Evolutionary conservation across 2,797 vertebrate species (phyloP), one percentile per base, ranked within the genome.

Genomic region (Okamejei kenojei): DNA sequence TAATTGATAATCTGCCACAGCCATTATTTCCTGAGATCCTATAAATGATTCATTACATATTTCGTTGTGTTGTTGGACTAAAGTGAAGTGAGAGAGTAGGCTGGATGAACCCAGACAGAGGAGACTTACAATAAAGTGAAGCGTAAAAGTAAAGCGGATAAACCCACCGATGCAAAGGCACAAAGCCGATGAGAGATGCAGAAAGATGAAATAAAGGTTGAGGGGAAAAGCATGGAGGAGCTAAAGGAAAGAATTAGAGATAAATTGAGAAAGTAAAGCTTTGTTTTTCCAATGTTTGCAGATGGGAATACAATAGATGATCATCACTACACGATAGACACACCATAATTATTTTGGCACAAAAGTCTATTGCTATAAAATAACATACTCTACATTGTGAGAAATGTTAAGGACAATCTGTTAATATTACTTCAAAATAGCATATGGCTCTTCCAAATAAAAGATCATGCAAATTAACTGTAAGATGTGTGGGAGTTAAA

Each of bases 391-490:
- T 88, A 63, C 35, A 88, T 63, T 9, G 61, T 88, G 84, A 9
- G 63, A n/a, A 88, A 35, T 10, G n/a, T 88, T 88, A 35, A 19
- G 84, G 61, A 7, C 32, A 32, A 21, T 32, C 84, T 32, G 84
- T 88, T 88, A 35, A 68, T 65, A 32, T 35, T 88, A 88, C 8
- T 88, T 68, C 19, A 68, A 88, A 68, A 88, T 68, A 88, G 17
- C n/a, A 35, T 68, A 65, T 7, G 17, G 84, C 63, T 21, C 84
- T 88, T 68, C n/a, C 35, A 68, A 63, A 88, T 19, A 35, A 88
- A 88, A 88, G 21, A 65, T 65, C 63, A 88, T 65, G n/a, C 17
- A 68, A 88, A 88, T 88, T 88, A 88, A n/a, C 84, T 35, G n/a
- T 7, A 68, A 68, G n/a, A 7, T 68, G 84, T 88, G 84, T 88